These are phyloP conservation scores for Apus apus DNA, from an alignment of 2,113 vertebrate species.

Conservation along the genomic window DNA sequence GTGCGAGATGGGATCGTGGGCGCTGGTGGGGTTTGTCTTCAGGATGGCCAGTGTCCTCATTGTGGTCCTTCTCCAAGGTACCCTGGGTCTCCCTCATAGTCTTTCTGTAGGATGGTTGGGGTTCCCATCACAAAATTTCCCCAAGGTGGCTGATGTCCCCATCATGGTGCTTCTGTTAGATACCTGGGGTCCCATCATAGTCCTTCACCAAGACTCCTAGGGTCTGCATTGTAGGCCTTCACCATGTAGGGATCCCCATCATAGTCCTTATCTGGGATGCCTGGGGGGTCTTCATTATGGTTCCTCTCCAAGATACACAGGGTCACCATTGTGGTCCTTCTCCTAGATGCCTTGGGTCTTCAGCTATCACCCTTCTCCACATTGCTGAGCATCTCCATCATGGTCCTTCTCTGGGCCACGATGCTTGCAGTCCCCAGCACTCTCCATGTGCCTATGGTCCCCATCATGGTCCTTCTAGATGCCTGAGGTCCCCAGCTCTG, in stretches of 20 bases:
- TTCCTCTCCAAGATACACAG: neutral
- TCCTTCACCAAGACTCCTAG: neutral
- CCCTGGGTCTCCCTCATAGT: neutral
- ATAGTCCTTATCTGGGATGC: no score
- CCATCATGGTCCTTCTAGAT: neutral
- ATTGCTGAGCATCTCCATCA: neutral
- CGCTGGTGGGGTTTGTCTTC: neutral
- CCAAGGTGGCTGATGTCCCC: neutral
- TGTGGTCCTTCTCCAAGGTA: neutral
- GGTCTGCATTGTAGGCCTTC: neutral
- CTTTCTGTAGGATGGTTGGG: no score
- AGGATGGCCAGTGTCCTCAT: neutral
- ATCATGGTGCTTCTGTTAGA: neutral
- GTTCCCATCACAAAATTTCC: neutral
- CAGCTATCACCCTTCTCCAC: neutral
- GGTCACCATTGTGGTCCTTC: neutral
- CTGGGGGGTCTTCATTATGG: no score
- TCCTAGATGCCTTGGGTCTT: neutral
- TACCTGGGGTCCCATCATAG: neutral
- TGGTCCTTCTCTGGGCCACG: neutral
- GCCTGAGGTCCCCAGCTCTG: neutral
- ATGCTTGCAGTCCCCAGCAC: neutral
- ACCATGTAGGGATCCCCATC: neutral
- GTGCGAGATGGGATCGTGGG: rapidly evolving
- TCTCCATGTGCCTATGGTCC: neutral